Conservation (phyloP, 2,888 invertebrate species). For the Spisula subtruncata region DNA sequence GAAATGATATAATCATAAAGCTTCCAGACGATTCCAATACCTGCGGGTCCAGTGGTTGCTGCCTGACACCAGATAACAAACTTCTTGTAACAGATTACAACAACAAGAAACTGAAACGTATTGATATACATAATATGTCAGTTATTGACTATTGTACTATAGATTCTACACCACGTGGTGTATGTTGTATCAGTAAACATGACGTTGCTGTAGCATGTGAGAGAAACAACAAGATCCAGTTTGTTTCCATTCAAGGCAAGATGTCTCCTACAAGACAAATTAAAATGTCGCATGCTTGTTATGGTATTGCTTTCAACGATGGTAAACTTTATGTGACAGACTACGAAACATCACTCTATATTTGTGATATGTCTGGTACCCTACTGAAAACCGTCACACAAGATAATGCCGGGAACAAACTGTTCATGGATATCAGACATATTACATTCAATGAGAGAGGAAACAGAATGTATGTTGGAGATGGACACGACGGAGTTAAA, state of each 20-base stretch:
- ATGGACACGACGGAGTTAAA: background rate
- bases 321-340: background rate
- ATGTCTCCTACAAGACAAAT: slow-evolving; percentile 19
- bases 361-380: slow-evolving; percentile 12
- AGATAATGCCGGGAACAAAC: background rate
- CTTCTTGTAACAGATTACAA: background rate
- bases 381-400: background rate
- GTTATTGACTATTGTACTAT: slow-evolving; percentile 13
- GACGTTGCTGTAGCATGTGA: slow-evolving; percentile 2
- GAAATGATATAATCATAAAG: no score
- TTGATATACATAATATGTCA: background rate
- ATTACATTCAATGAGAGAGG: background rate
- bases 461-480: slow-evolving; percentile 14
- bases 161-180: background rate
- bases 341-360: background rate
- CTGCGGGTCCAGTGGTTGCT: slow-evolving; percentile 14
- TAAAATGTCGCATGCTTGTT: background rate
- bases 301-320: slow-evolving; percentile 24
- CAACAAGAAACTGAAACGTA: slow-evolving; percentile 40
- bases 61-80: background rate
- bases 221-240: background rate
- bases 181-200: slow-evolving; percentile 27
- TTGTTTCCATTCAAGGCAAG: background rate
- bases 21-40: no score
- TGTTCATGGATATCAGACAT: background rate